Conservation (phyloP, 2,888 invertebrate genomes). For the Parelbella ahira region DNA sequence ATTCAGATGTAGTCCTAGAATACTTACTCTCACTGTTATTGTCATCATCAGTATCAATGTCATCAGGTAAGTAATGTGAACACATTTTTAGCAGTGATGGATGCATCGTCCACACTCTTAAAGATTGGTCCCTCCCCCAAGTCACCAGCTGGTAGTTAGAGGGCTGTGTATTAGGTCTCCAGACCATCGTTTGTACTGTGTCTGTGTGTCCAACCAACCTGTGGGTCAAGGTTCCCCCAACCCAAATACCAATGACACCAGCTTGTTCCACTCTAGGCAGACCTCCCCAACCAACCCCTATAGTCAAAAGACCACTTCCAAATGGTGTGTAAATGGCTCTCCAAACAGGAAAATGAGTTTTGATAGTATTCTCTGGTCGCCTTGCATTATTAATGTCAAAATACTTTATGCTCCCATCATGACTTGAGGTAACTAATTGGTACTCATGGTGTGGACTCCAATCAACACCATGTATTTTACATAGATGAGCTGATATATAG, state of each 20-base stretch:
- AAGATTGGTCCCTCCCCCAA: conserved; percentile 96
- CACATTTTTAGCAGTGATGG: conserved; percentile 91
- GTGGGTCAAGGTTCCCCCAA: conserved; percentile 86
- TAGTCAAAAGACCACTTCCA: conserved; percentile 94
- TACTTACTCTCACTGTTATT: conserved; percentile 71
- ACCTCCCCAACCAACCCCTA: conserved; percentile 94
- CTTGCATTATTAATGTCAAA: conserved; percentile 94
- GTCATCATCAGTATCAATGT: conserved; percentile 79
- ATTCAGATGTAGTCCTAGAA: not conserved
- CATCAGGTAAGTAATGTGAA: conserved; percentile 82
- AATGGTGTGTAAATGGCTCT: conserved; percentile 96
- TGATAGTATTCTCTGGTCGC: conserved; percentile 90
- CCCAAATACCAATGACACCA: conserved; percentile 77
- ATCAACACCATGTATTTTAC: conserved; percentile 94
- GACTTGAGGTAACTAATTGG: conserved; percentile 94
- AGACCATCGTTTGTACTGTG: conserved; percentile 96
- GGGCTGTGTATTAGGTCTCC: conserved; percentile 87
- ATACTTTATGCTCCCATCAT: conserved; percentile 97
- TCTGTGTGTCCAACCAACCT: conserved; percentile 97
- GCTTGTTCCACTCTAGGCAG: conserved; percentile 88
- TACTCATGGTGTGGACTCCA: conserved; percentile 94
- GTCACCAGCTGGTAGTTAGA: conserved; percentile 92
- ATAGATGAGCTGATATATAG: conserved; percentile 95
- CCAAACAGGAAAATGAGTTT: conserved; percentile 94
- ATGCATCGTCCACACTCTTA: conserved; percentile 95